Base-by-base conservation (phyloP, 2,888 invertebrate species). In the Coelinius sp. region DNA sequence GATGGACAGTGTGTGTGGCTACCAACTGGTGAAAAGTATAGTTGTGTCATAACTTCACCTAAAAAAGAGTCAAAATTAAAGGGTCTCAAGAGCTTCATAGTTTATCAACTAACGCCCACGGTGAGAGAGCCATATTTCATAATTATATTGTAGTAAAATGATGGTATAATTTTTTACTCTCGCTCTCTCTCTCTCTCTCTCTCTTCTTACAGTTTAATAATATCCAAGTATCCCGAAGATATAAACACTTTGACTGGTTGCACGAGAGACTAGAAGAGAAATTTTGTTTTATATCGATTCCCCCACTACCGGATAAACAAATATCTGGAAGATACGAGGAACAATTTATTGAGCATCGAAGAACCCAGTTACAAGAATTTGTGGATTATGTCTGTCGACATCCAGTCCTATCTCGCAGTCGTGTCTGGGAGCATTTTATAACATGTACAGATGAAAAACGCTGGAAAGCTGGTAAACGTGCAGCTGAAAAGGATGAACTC, bases 241-340 rank as follows among this genome's bases (percentile, higher is more conserved):
- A 98, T 89, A 99, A 99, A 88, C 99, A 99, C 88, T 99, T 99
- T 88, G 99, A 99, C 90, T 99, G 99, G 99, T 89, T 99, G 68
- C 98, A 98, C 88, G 96, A 96, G 85, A 92, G 98, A 79, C 89
- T 99, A 76, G 94, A 94, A 81, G 96, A 96, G 79, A 99, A 99
- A 88, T 99, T 96, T 88, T 94, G 96, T 78, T 91, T 98, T 68
- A 94, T 99, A 82, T 97, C 98, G 1, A 95, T 99, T 81, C 99
- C 99, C 71, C 98, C 99, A 1, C 88, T 99, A 76, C 99, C 99
- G 10, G 99, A 99, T 86, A 99, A 99, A 89, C 97, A 98, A 88
- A 97, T 99, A 76, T 95, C 98, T 44, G 98, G 98, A 6, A 91
- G 98, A 65, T 99, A 98, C 89, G 99, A 99, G 88, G 98, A 98